Evolutionary conservation across 1,140 invertebrate genomes (phyloP).

Genomic region (Drosophila sproati): DNA sequence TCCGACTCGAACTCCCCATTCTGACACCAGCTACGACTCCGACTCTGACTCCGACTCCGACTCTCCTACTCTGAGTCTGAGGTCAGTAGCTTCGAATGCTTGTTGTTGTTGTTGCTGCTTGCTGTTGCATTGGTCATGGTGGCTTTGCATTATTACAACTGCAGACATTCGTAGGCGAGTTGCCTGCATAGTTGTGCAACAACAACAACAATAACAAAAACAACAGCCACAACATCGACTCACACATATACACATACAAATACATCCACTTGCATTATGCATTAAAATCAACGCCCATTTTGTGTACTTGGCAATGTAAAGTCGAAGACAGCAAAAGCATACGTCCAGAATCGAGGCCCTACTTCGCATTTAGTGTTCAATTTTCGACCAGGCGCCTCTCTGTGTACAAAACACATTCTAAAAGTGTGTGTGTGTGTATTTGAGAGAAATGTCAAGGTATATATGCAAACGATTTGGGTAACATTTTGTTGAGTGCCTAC

Average conservation of each 20-base stretch:
- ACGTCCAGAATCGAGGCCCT: slow-evolving; percentile 16
- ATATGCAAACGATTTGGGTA: slow-evolving; percentile 1
- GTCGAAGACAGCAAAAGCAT: slow-evolving; percentile 47
- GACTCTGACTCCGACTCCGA: neutral
- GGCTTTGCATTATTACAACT: slow-evolving; percentile 73
- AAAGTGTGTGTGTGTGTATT: slow-evolving; percentile 4
- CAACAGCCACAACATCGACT: slow-evolving; percentile 1
- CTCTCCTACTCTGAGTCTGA: neutral
- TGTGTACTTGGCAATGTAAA: slow-evolving; percentile 66
- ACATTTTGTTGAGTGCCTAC: slow-evolving; percentile 45
- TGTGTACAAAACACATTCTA: neutral
- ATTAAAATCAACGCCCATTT: slow-evolving; percentile 83
- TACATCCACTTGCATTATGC: slow-evolving; percentile 71
- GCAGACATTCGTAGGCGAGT: slow-evolving; percentile 56
- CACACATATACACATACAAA: slow-evolving; percentile 17
- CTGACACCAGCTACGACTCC: slow-evolving; percentile 10
- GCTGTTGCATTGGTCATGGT: slow-evolving; percentile 48
- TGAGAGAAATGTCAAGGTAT: slow-evolving; percentile 14
- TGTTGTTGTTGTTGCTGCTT: slow-evolving; percentile 3
- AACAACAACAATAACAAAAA: slow-evolving; percentile 22
- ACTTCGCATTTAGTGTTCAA: slow-evolving; percentile 37
- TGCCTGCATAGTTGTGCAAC: slow-evolving; percentile 36
- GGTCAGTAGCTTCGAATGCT: slow-evolving; percentile 44
- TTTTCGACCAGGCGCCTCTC: slow-evolving; percentile 15
- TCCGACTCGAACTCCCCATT: slow-evolving; percentile 24